These are phyloP conservation scores for Trachurus trachurus DNA, from an alignment of 2,797 vertebrate genomes.

Conservation along the genomic window DNA sequence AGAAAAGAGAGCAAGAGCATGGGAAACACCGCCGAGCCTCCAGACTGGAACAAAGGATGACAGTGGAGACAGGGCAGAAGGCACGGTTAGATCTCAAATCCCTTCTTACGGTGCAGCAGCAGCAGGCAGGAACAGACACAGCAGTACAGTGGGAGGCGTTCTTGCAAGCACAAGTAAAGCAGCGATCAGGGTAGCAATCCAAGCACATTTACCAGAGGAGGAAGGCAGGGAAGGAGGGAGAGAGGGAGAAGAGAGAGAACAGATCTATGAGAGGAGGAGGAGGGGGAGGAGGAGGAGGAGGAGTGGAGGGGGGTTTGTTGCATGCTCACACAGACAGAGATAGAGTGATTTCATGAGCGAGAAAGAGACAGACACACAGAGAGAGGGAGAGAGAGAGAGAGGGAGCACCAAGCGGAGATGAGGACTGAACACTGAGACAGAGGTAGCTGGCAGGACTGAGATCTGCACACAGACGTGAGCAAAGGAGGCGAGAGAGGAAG, in stretches of 20 bases:
- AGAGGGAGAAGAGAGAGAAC: conserved; percentile 64
- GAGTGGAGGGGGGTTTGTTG: conserved; percentile 58
- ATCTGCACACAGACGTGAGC: conserved; percentile 63
- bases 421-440: conserved; percentile 60
- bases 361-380: conserved; percentile 64
- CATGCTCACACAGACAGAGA: conserved; percentile 81
- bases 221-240: conserved; percentile 44
- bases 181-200: conserved; percentile 80
- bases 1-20: conserved; percentile 45
- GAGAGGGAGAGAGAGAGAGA: conserved; percentile 69
- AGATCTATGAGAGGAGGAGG: conserved; percentile 72
- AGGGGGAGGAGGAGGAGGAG: conserved; percentile 8
- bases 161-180: conserved; percentile 82
- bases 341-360: conserved; percentile 69
- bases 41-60: conserved; percentile 67
- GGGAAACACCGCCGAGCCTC: conserved; percentile 59
- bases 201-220: conserved; percentile 79
- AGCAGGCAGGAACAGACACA: conserved; percentile 57
- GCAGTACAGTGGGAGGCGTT: conserved; percentile 74
- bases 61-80: conserved; percentile 39
- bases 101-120: conserved; percentile 60
- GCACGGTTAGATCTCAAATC: conserved; percentile 55
- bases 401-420: conserved; percentile 71
- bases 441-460: conserved; percentile 64
- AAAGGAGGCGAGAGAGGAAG: conserved; percentile 65